Evolutionary conservation across 2,113 vertebrate genomes (phyloP).

Genomic region (Serranochromis macrocephalus): DNA sequence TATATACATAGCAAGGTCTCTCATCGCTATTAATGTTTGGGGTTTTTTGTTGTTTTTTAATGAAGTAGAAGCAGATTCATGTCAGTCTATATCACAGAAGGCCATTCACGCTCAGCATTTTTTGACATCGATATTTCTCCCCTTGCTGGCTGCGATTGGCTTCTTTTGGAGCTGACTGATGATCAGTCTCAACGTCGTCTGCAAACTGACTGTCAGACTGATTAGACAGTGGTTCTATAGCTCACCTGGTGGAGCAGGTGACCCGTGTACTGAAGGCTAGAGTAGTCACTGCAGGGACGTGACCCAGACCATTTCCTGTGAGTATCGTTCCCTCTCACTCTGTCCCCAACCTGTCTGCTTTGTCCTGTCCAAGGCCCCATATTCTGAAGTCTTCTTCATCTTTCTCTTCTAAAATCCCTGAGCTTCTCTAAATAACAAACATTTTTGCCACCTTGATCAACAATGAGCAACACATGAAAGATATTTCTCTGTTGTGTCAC

Average conservation of each 20-base stretch:
- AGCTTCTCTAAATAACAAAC: not conserved
- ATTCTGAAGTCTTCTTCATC: not conserved
- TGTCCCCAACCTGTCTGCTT: not conserved
- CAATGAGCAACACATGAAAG: not conserved
- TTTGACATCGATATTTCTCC: not conserved
- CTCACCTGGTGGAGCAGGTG: not conserved
- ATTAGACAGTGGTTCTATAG: not conserved
- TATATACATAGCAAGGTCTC: not conserved
- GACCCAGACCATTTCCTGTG: not conserved
- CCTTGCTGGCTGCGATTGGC: fast-evolving
- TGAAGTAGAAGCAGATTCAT: not conserved
- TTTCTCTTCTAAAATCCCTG: not conserved
- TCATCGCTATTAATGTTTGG: fast-evolving
- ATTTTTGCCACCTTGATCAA: fast-evolving
- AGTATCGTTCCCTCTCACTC: not conserved
- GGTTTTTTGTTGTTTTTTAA: not conserved
- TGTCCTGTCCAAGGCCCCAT: not conserved
- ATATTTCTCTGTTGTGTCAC: not conserved
- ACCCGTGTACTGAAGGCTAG: not conserved
- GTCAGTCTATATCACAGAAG: not conserved
- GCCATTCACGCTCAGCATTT: not conserved
- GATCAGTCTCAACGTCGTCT: not conserved
- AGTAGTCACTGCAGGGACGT: not conserved
- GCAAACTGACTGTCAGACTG: not conserved
- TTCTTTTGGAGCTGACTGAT: not conserved